These are phyloP conservation scores for Thripadectes ignobilis DNA, from an alignment of 2,797 vertebrate genomes.

Conservation along the genomic window DNA sequence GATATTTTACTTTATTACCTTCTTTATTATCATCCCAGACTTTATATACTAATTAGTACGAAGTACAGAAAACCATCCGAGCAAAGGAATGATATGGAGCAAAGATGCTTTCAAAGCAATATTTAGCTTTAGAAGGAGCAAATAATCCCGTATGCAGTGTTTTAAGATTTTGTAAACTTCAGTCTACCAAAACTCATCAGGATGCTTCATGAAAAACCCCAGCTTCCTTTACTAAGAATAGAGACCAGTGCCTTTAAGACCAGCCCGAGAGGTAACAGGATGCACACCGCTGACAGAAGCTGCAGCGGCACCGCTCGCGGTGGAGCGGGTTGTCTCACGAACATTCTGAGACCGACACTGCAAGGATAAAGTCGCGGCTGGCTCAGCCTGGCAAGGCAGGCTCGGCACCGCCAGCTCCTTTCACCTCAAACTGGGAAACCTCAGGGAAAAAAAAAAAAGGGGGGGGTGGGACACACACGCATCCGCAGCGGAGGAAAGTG, in stretches of 20 bases:
- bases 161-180: slow-evolving; percentile 4
- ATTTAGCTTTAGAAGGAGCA: background rate
- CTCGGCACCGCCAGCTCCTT: background rate
- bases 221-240: background rate
- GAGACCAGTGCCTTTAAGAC: background rate
- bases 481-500: background rate
- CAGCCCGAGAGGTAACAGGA: background rate
- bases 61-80: background rate
- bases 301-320: background rate
- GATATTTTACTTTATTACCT: background rate
- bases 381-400: background rate
- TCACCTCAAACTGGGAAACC: background rate
- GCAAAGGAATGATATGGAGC: background rate
- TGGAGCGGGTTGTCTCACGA: background rate
- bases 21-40: background rate
- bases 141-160: background rate
- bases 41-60: background rate
- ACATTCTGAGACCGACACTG: background rate
- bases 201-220: background rate
- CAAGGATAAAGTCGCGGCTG: background rate
- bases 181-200: background rate
- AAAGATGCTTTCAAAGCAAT: background rate
- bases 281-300: background rate
- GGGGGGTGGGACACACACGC: background rate
- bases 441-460: background rate